Evolutionary conservation across 2,113 vertebrate genomes (phyloP), one percentile per base, ranked within the genome.

Genomic region (Ochotona curzoniae): DNA sequence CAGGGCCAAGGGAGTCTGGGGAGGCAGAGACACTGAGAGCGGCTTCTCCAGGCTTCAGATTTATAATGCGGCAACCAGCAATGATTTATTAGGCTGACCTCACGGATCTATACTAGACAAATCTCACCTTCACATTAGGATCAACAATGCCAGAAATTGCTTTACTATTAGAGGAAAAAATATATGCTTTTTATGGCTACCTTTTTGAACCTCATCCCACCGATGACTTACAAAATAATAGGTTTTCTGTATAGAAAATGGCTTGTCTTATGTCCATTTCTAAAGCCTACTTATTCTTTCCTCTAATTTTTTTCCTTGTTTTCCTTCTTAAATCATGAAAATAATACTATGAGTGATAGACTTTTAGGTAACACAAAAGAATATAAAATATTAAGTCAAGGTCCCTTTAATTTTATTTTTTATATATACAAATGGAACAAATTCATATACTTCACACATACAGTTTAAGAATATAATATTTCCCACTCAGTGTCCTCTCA

Each of bases 81-180:
- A 44, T 87, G 87, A 96, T 95, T 96, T 97, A 93, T 92, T 91
- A 54, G 81, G 64, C 32, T 78, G 71, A 71, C 49, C 69, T 94
- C 67, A 28, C 49, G 6, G 84, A 95, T 97, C 96, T 94, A 89
- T 94, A 93, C 23, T 82, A 78, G 84, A 94, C 82, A 95, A 96
- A 94, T 92, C 93, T 87, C 90, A 93, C 54, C 61, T 89, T 96
- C 92, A 69, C 49, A 74, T 87, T 89, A 90, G 90, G 90, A 96
- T 91, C 90, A 91, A 89, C 70, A 84, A 84, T 71, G 79, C 75
- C 49, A 88, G 8, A 73, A 94, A 95, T 74, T 44, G 87, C 75
- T 88, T 92, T 78, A 79, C 60, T 88, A 91, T 73, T 89, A 91
- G 28, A 88, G 25, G 91, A 84, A 61, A 70, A n/a, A n/a, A 89